These are phyloP conservation scores for Andrena fulva DNA, from an alignment of 2,888 invertebrate genomes.

Conservation along the genomic window DNA sequence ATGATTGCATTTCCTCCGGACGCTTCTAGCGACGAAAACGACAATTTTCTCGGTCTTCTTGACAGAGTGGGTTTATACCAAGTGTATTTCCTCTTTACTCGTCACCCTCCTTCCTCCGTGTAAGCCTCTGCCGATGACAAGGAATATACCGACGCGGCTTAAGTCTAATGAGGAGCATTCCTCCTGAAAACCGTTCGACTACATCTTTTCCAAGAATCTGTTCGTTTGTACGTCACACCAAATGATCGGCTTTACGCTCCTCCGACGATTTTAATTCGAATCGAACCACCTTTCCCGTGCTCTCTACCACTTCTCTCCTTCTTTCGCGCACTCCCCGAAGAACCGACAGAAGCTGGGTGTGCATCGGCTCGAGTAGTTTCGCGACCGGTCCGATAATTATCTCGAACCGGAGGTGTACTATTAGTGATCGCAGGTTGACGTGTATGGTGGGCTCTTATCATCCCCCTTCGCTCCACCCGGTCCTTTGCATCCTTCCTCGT, in stretches of 20 bases:
- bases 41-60: slow-evolving; percentile 54
- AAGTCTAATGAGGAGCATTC: slow-evolving; percentile 56
- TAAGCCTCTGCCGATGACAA: slow-evolving; percentile 13
- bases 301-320: slow-evolving; percentile 6
- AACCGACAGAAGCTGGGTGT: slow-evolving; percentile 34
- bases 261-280: slow-evolving; percentile 69
- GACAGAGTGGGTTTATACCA: slow-evolving; percentile 3
- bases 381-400: slow-evolving; percentile 77
- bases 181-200: slow-evolving; percentile 37
- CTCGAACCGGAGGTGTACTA: slow-evolving; percentile 77
- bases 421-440: slow-evolving; percentile 77
- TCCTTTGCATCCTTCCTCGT: slow-evolving; percentile 62
- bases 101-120: background rate
- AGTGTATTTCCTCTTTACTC: slow-evolving; percentile 21
- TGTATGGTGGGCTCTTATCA: slow-evolving; percentile 70
- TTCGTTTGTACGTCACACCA: slow-evolving; percentile 37
- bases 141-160: slow-evolving; percentile 44
- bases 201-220: slow-evolving; percentile 17
- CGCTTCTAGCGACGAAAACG: slow-evolving; percentile 38
- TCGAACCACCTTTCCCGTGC: slow-evolving; percentile 33
- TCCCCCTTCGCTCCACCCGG: slow-evolving; percentile 36
- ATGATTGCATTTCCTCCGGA: slow-evolving; percentile 40
- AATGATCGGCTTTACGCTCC: slow-evolving; percentile 66
- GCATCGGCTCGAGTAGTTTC: slow-evolving; percentile 47
- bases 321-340: background rate